Evolutionary conservation across 2,113 vertebrate species (phyloP).

Genomic region (Spermophilus dauricus): DNA sequence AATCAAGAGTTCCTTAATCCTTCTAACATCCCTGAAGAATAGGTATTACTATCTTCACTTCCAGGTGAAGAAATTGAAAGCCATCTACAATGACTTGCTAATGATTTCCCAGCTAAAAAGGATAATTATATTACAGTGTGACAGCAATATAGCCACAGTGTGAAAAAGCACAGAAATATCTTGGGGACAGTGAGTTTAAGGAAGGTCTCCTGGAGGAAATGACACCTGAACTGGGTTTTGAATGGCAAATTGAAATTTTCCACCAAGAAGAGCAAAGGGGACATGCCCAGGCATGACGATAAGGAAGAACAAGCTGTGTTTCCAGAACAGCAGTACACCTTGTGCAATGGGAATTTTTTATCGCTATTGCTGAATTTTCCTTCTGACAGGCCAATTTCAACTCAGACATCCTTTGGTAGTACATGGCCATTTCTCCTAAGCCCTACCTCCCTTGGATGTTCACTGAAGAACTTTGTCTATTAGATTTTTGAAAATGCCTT

Average conservation of each 20-base stretch:
- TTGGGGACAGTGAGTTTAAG: neutral
- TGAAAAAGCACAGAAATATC: neutral
- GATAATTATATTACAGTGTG: neutral
- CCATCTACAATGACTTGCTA: neutral
- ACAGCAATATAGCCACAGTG: neutral
- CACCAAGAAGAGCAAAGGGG: neutral
- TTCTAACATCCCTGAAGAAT: neutral
- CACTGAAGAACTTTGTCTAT: neutral
- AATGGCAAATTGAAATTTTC: constrained; percentile 5
- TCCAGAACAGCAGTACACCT: neutral
- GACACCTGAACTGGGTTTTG: neutral
- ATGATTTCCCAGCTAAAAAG: neutral
- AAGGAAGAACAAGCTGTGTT: neutral
- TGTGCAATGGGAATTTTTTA: neutral
- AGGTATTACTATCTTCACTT: neutral
- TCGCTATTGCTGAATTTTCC: neutral
- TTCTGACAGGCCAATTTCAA: neutral
- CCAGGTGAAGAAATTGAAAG: neutral
- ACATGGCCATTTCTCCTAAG: neutral
- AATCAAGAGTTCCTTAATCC: neutral
- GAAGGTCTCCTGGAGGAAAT: neutral
- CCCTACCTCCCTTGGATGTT: neutral
- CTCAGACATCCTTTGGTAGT: neutral
- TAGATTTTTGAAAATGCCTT: neutral
- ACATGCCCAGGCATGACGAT: neutral